Conservation (phyloP, 2,797 vertebrate species). For the Synanceia verrucosa region DNA sequence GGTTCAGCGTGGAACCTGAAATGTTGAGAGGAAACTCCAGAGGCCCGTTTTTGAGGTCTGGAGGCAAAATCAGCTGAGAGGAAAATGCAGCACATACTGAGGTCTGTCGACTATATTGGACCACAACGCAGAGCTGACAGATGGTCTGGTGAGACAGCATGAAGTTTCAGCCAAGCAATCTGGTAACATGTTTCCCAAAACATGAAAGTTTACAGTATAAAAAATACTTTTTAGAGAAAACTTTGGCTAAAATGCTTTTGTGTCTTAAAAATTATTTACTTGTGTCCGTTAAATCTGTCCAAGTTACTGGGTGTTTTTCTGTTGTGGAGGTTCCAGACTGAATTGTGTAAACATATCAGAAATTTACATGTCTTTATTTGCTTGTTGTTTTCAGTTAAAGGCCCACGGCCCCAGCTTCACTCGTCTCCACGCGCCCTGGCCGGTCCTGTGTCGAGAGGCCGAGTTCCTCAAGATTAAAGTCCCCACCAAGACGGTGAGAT, state of each 20-base stretch:
- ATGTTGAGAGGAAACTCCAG: not conserved
- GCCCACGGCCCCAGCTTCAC: slow-evolving; percentile 90
- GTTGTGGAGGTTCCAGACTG: not conserved
- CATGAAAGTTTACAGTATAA: not conserved
- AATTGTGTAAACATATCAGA: not conserved
- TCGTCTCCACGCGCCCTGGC: slow-evolving; percentile 95
- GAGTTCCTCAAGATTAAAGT: slow-evolving; percentile 99
- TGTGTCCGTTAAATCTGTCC: no score
- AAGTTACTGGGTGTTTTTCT: no score
- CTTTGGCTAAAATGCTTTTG: not conserved
- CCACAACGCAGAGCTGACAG: slow-evolving; percentile 39
- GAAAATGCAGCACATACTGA: not conserved
- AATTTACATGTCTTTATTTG: not conserved
- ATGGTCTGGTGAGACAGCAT: slow-evolving; percentile 42
- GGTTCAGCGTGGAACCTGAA: not conserved
- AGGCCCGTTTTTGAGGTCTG: not conserved
- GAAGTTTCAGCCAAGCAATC: slow-evolving; percentile 49
- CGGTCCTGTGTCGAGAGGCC: slow-evolving; percentile 94
- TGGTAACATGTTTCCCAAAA: slow-evolving; percentile 25
- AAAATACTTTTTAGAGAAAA: slow-evolving; percentile 2
- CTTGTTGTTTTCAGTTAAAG: slow-evolving; percentile 83
- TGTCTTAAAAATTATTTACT: no score
- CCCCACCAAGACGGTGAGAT: slow-evolving; percentile 94
- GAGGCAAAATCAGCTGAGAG: slow-evolving; percentile 15
- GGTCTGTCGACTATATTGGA: slow-evolving; percentile 30